Evolutionary conservation across 2,888 invertebrate species (phyloP).

Genomic region (Tipula confusa): DNA sequence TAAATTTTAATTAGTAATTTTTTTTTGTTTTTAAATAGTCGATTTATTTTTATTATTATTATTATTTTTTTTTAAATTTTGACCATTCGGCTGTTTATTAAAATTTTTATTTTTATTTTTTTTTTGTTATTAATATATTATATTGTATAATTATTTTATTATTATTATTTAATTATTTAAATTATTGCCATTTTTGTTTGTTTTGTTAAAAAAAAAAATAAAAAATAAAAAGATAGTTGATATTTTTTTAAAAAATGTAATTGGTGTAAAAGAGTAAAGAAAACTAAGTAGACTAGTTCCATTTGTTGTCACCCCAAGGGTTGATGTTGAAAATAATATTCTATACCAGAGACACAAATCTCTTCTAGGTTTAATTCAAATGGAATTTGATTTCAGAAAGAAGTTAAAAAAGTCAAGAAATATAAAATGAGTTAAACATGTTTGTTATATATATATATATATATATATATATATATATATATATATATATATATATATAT

Average conservation of each 20-base stretch:
- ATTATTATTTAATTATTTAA: constrained; percentile 25
- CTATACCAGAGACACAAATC: background rate
- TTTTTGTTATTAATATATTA: background rate
- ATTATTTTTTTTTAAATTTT: constrained; percentile 13
- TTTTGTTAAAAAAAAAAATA: constrained; percentile 10
- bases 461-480: background rate
- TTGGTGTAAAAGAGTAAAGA: background rate
- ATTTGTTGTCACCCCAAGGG: background rate
- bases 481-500: background rate
- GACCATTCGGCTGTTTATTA: constrained; percentile 8
- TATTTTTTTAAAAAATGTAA: constrained; percentile 4
- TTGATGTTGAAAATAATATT: background rate
- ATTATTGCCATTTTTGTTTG: constrained; percentile 25
- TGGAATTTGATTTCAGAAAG: background rate
- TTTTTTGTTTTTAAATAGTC: background rate
- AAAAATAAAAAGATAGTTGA: constrained; percentile 8
- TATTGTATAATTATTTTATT: constrained; percentile 5
- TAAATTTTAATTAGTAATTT: background rate
- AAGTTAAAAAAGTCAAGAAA: background rate
- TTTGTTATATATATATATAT: background rate
- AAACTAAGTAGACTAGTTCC: background rate
- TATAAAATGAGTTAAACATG: background rate
- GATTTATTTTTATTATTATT: background rate
- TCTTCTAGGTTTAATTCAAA: background rate
- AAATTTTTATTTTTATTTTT: no score